These are phyloP conservation scores for Acomys russatus DNA, from an alignment of 2,797 vertebrate genomes.

Conservation along the genomic window DNA sequence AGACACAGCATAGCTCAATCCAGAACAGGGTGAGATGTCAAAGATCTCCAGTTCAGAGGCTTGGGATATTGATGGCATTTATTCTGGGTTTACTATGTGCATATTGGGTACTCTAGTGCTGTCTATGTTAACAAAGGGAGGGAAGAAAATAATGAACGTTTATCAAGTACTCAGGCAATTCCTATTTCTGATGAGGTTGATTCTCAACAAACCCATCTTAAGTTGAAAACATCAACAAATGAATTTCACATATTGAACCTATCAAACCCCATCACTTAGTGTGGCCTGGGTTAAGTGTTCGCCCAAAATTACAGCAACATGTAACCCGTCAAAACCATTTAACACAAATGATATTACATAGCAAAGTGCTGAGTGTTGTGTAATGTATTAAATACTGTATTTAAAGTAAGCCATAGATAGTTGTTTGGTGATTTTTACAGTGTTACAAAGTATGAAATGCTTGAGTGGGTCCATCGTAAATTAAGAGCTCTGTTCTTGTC, in stretches of 20 bases:
- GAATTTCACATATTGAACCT: background rate
- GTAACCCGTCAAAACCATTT: background rate
- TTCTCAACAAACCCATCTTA: background rate
- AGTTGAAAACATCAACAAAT: background rate
- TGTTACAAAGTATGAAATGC: background rate
- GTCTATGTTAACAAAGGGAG: background rate
- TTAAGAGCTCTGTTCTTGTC: background rate
- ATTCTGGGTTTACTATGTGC: background rate
- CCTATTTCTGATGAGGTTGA: background rate
- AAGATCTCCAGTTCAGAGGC: slow-evolving; percentile 42
- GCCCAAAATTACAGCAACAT: background rate
- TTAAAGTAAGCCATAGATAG: background rate
- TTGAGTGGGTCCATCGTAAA: background rate
- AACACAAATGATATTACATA: background rate
- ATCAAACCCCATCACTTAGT: background rate
- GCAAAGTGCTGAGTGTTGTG: background rate
- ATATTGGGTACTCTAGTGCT: background rate
- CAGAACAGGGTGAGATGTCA: slow-evolving; percentile 71
- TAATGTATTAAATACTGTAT: background rate
- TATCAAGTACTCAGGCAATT: background rate
- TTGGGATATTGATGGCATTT: background rate
- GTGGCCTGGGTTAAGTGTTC: background rate
- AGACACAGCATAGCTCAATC: background rate
- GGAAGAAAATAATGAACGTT: background rate
- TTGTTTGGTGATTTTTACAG: background rate